These are phyloP conservation scores for Cyclina sinensis DNA, from an alignment of 1,140 invertebrate genomes.

Conservation along the genomic window DNA sequence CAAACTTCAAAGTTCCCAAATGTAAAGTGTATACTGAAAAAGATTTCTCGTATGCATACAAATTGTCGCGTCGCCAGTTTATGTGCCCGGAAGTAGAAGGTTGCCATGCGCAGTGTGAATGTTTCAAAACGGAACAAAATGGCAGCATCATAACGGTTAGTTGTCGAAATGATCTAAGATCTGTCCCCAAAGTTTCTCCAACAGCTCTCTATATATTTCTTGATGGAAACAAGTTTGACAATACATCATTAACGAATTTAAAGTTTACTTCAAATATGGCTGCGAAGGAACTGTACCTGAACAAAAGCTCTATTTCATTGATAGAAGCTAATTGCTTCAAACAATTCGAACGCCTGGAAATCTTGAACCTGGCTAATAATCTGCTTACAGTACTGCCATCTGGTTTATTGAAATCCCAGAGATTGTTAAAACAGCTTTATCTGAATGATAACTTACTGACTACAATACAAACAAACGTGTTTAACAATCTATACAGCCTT, in stretches of 20 bases:
- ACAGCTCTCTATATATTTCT: conserved; percentile 31
- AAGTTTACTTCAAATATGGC: not conserved
- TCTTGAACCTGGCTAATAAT: conserved; percentile 43
- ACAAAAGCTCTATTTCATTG: conserved; percentile 1
- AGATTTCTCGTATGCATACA: not conserved
- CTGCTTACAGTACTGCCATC: not conserved
- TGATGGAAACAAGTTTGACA: conserved; percentile 50
- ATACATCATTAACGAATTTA: not conserved
- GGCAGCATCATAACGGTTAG: conserved; percentile 4
- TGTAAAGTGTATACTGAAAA: conserved; percentile 46
- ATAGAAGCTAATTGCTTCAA: not conserved
- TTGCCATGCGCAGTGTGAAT: conserved; percentile 34
- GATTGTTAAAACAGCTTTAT: conserved; percentile 12
- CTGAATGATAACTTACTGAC: conserved; percentile 26
- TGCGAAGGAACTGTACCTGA: conserved; percentile 55
- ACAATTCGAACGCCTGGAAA: conserved; percentile 34
- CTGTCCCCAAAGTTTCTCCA: conserved; percentile 11
- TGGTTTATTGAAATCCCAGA: conserved; percentile 38
- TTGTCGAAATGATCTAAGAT: conserved; percentile 1
- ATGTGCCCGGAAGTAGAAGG: conserved; percentile 31
- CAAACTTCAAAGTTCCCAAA: conserved; percentile 39
- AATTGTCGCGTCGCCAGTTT: conserved; percentile 28
- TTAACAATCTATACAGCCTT: not conserved
- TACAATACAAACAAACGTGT: conserved; percentile 19
- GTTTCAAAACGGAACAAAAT: conserved; percentile 39